Evolutionary conservation across 2,888 invertebrate genomes (phyloP).

Genomic region (Chloroclystis v-ata): DNA sequence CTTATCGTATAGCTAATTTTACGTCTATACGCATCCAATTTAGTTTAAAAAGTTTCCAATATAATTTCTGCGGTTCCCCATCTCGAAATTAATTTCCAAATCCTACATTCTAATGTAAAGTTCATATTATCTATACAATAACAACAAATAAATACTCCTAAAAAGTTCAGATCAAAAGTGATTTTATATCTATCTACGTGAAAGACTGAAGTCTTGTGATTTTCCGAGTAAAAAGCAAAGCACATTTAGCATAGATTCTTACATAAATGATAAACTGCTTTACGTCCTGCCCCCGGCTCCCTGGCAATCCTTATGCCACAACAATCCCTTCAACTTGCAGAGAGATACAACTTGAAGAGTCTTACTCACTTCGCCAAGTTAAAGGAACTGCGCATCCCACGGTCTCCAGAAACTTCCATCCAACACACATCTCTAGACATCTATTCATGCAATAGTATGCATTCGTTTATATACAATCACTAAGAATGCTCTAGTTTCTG

Average conservation of each 20-base stretch:
- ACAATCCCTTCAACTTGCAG: slow-evolving; percentile 50
- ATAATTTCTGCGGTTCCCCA: no score
- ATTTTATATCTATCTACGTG: neutral
- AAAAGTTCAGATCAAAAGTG: neutral
- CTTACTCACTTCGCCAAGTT: slow-evolving; percentile 40
- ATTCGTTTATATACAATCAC: slow-evolving; percentile 29
- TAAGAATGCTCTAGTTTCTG: slow-evolving; percentile 49
- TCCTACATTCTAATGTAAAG: no score
- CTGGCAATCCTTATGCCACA: slow-evolving; percentile 47
- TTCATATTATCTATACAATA: no score
- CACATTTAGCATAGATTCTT: slow-evolving; percentile 14
- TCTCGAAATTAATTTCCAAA: no score
- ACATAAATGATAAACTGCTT: slow-evolving; percentile 11
- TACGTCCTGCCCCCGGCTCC: slow-evolving; percentile 37
- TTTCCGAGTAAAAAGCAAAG: slow-evolving; percentile 13
- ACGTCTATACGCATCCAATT: no score
- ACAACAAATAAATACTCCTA: neutral
- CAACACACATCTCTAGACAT: slow-evolving; percentile 39
- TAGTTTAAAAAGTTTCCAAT: no score
- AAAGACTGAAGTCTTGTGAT: neutral
- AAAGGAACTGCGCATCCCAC: slow-evolving; percentile 50
- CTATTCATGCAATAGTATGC: slow-evolving; percentile 44
- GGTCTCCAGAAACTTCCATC: slow-evolving; percentile 53
- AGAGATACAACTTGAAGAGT: slow-evolving; percentile 5
- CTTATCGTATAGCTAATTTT: no score